Evolutionary conservation across 2,797 vertebrate species (phyloP), one percentile per base, ranked within the genome.

Genomic region (Carcharodon carcharias): DNA sequence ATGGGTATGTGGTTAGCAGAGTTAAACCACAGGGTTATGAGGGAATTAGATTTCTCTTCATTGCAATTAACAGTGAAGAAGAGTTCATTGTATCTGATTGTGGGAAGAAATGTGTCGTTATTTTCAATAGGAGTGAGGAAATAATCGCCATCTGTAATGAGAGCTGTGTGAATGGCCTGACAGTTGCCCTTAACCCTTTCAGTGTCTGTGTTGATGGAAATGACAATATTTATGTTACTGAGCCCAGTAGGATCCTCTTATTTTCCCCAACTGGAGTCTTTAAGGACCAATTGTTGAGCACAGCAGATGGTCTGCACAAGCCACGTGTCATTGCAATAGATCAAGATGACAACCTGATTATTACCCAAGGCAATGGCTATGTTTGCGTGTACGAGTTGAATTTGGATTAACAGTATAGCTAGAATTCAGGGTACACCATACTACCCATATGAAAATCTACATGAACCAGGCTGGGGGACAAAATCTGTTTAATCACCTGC

Each of bases 11-110:
- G 3, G 73, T 96, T 77, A 96, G 63, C 92, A 96, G 97, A 80
- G 95, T 97, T 26, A 28, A 96, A 50, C 97, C 96, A 58, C 2
- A 0, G 11, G 80, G 95, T 28, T 96, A 96, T 21, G 14, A 96
- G 3, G 96, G 96, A 0, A 96, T 89, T 28, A 96, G 96, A 50
- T 97, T 97, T 61, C 87, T 97, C 28, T 97, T 97, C 91, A 82
- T 97, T 96, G 96, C 97, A n/a, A 61, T 97, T 50, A 97, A 96
- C 65, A 96, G 87, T 65, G 77, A 35, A 71, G 97, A 97, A 61
- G 96, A 96, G 69, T 97, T 97, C 87, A 87, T 97, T 50, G 96
- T 97, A 26, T 96, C 96, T 89, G 97, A 97, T 56, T 96, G 77
- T 45, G 88, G 93, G 77, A 96, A 97, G 69, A 97, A 96, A 65